phyloP scores from a whole-genome alignment of 2,113 vertebrate genomes.

The Climacteris rufus region DNA sequence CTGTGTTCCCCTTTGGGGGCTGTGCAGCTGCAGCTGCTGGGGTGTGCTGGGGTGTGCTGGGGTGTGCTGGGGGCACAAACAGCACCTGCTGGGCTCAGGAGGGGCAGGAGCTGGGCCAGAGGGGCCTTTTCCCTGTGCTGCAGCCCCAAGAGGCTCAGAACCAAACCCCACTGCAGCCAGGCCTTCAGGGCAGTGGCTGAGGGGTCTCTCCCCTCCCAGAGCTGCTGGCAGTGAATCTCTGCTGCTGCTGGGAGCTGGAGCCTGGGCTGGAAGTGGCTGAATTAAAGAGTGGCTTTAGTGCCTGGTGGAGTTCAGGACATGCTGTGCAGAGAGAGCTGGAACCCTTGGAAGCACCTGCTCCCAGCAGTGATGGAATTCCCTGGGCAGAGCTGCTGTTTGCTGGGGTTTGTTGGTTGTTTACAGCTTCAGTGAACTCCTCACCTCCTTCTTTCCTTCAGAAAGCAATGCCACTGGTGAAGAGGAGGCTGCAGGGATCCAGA shows the following conservation, averaged over 20 bases:
- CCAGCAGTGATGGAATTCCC: background rate
- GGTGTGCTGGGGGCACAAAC: background rate
- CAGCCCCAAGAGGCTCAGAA: background rate
- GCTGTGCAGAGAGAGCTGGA: background rate
- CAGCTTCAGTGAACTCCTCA: background rate
- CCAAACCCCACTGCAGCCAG: rapidly evolving
- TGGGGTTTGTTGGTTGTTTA: background rate
- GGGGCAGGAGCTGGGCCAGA: background rate
- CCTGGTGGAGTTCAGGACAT: background rate
- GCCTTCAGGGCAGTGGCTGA: background rate
- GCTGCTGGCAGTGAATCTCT: background rate
- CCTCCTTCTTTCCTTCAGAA: conserved; percentile 6
- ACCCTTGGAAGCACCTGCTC: background rate
- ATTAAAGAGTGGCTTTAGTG: rapidly evolving
- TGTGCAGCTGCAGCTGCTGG: background rate
- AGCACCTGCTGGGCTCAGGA: background rate
- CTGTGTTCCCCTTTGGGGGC: background rate
- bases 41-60: background rate
- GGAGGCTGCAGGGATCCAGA: background rate
- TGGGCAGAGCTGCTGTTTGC: background rate
- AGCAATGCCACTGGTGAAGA: background rate
- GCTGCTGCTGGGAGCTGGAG: background rate
- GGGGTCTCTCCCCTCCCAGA: background rate
- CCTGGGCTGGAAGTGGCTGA: rapidly evolving
- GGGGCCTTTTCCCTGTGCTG: background rate